These are phyloP conservation scores for Prietella phreatophila DNA, from an alignment of 2,113 vertebrate species.

Conservation along the genomic window DNA sequence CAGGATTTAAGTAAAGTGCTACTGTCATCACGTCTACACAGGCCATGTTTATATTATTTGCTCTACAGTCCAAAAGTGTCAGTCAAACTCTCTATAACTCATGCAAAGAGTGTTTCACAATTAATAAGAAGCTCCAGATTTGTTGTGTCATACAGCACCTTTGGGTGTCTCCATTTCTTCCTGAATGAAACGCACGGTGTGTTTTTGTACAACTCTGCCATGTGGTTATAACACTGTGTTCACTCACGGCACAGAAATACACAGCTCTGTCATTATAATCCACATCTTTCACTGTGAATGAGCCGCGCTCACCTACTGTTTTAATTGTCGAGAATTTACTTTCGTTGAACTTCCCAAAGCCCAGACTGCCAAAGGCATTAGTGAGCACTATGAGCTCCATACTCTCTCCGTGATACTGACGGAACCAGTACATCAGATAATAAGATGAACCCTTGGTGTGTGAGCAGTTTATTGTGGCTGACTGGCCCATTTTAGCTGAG, in stretches of 20 bases:
- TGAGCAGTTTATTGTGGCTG: slow-evolving; percentile 32
- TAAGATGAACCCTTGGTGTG: slow-evolving; percentile 30
- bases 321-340: slow-evolving; percentile 23
- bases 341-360: slow-evolving; percentile 26
- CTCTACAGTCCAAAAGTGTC: too few species aligned
- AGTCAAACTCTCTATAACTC: too few species aligned
- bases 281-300: slow-evolving; percentile 44
- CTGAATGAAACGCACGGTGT: background rate
- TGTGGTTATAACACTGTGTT: slow-evolving; percentile 45
- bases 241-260: slow-evolving; percentile 53
- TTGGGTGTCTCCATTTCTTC: background rate
- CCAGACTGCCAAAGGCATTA: background rate
- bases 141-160: background rate
- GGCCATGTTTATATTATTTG: too few species aligned
- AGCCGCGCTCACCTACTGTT: slow-evolving; percentile 9
- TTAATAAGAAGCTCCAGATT: slow-evolving; percentile 14
- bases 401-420: slow-evolving; percentile 42
- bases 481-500: background rate
- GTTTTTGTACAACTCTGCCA: slow-evolving; percentile 43
- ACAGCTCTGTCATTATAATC: slow-evolving; percentile 35
- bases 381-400: slow-evolving; percentile 45
- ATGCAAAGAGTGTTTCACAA: too few species aligned
- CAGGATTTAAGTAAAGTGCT: too few species aligned
- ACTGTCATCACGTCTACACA: too few species aligned
- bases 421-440: slow-evolving; percentile 52